Evolutionary conservation across 2,888 invertebrate genomes (phyloP), one percentile per base, ranked within the genome.

Genomic region (Dolichomitus sp.): DNA sequence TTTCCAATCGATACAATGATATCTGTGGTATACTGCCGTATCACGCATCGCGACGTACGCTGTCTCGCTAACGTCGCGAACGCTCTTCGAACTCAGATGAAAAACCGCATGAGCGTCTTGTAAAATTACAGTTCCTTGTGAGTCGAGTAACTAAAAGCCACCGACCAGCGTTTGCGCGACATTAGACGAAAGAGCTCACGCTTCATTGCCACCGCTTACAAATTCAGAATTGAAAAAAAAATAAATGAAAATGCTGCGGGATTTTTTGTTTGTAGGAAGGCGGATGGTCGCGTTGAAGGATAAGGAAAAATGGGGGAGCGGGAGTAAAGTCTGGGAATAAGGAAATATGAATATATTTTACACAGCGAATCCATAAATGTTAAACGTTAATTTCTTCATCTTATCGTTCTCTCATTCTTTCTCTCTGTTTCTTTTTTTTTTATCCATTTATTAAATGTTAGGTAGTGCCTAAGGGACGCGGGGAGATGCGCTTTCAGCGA

Each of bases 1-100:
- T 90, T 92, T 92, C 91, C 89, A 92, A 91, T 92, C 89, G 90
- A 91, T 93, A 93, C 93, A 93, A 92, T 93, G 91, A 91, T 93
- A 90, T 88, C 90, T 90, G 90, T 93, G 90, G 93, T 92, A 93
- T 93, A 93, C 92, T 89, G 88, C 88, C 87, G 89, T 91, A 88
- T 89, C 86, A 88, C 86, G 87, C 87, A 87, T 79, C 80, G 76
- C 86, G 52, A 84, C 79, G 84, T 84, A 80, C 74, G 76, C 78
- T 85, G 27, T 69, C 63, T 37, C 68, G 72, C 81, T 65, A 84
- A 81, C 84, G 70, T 80, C 79, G 70, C 81, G 74, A 72, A 83
- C 73, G 45, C 45, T 23, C 37, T 65, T 48, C 63, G 33, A 59
- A 68, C 48, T 59, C 42, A 57, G n/a, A 52, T 54, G 63, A 77